Base-by-base conservation (phyloP, 2,113 vertebrate species). In the Hemiprocne comata region DNA sequence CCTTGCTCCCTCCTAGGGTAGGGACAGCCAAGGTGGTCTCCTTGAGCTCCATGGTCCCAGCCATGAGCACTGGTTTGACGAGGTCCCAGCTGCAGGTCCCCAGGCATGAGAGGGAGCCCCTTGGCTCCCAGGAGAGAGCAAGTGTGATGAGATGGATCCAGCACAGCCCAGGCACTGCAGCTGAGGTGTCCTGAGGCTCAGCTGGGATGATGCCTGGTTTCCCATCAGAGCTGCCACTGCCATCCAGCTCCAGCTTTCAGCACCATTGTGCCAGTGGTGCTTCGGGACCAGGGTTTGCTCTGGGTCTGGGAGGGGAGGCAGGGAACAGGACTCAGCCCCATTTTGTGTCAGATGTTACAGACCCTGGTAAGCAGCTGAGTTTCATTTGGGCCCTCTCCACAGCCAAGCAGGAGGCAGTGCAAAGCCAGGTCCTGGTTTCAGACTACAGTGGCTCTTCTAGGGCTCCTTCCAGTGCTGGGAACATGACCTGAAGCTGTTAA, bases 201-300 rank as follows among this genome's bases (percentile, higher is more conserved):
- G 66, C 15, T 50, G 92, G 54, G 48, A 9, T 38, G 58, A 44
- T 3, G 1, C 31, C 5, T 4, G 17, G 10, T 23, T 65, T 84
- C 29, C 69, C 24, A 3, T 3, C 13, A 5, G 55, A 84, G 10
- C 14, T 74, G 61, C 36, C 17, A 12, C 55, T 2, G 1, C 77
- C 10, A 17, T 40, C 54, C 64, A 90, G 38, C 34, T 72, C 31
- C 31, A 51, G 29, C 21, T 46, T 86, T 65, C 24, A 28, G 60
- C 7, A n/a, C 66, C 6, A 1, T 60, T 4, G 1, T 72, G 85
- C 33, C 50, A 54, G 11, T 0, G 0, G 9, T 57, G 80, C 42
- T 71, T 33, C 62, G 64, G 71, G 17, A 20, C 60, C 50, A 38
- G 23, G 44, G 23, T 51, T 78, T 85, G 48, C 34, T 65, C 21